phyloP scores from a whole-genome alignment of 2,888 invertebrate species.

The Ophioninae sp. region DNA sequence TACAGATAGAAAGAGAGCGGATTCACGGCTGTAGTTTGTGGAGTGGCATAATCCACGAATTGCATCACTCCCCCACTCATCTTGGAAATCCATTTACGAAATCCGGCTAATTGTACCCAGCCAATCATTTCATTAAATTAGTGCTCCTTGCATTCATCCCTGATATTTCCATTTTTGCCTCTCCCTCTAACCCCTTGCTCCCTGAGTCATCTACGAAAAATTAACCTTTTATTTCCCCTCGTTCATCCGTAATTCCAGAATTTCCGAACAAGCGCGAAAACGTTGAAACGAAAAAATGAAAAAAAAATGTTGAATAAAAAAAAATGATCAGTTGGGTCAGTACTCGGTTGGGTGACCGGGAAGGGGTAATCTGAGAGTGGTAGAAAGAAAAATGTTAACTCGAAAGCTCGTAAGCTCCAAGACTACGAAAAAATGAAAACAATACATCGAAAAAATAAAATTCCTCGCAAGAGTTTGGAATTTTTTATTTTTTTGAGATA shows the following conservation, averaged over 20 bases:
- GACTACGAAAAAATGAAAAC: no score
- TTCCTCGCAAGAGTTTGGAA: no score
- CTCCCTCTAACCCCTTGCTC: constrained; percentile 12
- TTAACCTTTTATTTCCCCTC: constrained; percentile 36
- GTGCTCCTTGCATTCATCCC: constrained; percentile 27
- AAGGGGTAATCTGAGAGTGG: no score
- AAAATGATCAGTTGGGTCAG: no score
- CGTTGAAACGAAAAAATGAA: background rate
- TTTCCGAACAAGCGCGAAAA: background rate
- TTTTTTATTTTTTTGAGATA: background rate
- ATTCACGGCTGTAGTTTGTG: constrained; percentile 11
- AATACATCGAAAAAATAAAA: no score
- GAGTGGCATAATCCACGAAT: constrained; percentile 51
- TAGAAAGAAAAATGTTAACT: no score
- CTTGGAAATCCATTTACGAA: constrained; percentile 70
- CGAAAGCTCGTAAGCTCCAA: no score
- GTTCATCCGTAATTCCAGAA: background rate
- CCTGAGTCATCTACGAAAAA: constrained; percentile 18
- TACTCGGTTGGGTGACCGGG: no score
- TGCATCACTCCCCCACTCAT: constrained; percentile 36
- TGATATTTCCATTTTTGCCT: background rate
- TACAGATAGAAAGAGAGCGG: constrained; percentile 31
- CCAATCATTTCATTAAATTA: constrained; percentile 67
- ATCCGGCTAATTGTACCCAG: constrained; percentile 76
- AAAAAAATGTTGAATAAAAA: no score